Evolutionary conservation across 2,797 vertebrate species (phyloP).

Genomic region (Scleropages formosus): DNA sequence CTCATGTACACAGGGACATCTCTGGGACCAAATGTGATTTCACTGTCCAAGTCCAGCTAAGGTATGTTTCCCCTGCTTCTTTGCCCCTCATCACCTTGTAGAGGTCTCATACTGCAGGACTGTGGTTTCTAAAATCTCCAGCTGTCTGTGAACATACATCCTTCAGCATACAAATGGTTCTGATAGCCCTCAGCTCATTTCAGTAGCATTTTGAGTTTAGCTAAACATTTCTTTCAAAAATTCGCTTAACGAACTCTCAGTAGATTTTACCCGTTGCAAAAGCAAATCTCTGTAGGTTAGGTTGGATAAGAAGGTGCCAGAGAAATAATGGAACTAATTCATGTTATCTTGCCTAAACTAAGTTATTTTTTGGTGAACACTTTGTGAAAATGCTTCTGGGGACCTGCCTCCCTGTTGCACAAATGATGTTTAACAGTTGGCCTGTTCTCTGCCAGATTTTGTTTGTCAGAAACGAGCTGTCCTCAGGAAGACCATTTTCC

Average conservation of each 20-base stretch:
- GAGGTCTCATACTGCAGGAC: not conserved
- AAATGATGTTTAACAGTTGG: no score
- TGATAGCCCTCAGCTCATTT: not conserved
- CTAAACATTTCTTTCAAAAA: not conserved
- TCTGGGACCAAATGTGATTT: slow-evolving; percentile 99
- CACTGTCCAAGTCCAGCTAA: slow-evolving; percentile 97
- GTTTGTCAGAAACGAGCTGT: slow-evolving; percentile 98
- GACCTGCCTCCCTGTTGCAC: not conserved
- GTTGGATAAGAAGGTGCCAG: not conserved
- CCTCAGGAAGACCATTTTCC: slow-evolving; percentile 99
- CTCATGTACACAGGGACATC: slow-evolving; percentile 83
- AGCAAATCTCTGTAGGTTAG: not conserved
- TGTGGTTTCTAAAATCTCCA: not conserved
- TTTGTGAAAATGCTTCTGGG: not conserved
- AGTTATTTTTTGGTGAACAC: no score
- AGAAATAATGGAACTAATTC: no score
- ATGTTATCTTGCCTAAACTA: no score
- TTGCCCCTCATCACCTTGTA: not conserved
- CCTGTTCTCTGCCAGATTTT: slow-evolving; percentile 78
- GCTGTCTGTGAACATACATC: not conserved
- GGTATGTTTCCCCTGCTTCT: slow-evolving; percentile 57
- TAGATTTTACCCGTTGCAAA: not conserved
- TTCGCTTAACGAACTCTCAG: not conserved
- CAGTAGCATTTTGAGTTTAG: not conserved
- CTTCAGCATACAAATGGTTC: not conserved